Percentiles rank a stretch among this genome's conserved stretches.
phyloP scores from a whole-genome alignment of 1,140 invertebrate species.

The Saccostrea glomerata region DNA sequence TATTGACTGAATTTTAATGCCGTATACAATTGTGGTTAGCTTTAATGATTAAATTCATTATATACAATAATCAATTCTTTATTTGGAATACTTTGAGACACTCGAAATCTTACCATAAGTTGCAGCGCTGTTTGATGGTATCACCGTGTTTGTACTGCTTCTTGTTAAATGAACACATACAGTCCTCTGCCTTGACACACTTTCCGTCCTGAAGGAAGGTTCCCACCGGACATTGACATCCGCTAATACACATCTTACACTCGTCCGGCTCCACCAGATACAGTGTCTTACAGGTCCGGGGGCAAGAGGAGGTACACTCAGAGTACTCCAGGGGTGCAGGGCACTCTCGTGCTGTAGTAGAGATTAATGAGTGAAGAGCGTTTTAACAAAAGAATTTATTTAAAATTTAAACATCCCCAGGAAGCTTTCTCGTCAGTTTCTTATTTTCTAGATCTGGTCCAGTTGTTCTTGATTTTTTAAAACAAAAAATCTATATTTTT shows the following conservation, averaged over 20 bases:
- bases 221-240: constrained; percentile 49
- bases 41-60: too few relatives aligned
- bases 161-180: constrained; percentile 54
- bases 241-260: constrained; percentile 50
- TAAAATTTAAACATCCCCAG: too few relatives aligned
- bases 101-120: constrained; percentile 48
- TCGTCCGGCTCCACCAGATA: constrained; percentile 42
- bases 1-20: too few relatives aligned
- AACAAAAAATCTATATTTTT: too few relatives aligned
- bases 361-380: too few relatives aligned
- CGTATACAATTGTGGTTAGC: too few relatives aligned
- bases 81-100: not conserved
- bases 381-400: too few relatives aligned
- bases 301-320: constrained; percentile 55
- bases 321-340: constrained; percentile 48
- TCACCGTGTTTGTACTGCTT: constrained; percentile 38
- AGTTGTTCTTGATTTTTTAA: too few relatives aligned
- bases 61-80: not conserved
- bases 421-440: too few relatives aligned
- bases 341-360: constrained; percentile 46
- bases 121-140: constrained; percentile 52
- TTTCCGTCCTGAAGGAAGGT: constrained; percentile 53
- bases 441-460: too few relatives aligned
- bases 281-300: constrained; percentile 47
- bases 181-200: constrained; percentile 53